Evolutionary conservation across 2,113 vertebrate species (phyloP), one percentile per base, ranked within the genome.

Genomic region (Saguinus imperator): DNA sequence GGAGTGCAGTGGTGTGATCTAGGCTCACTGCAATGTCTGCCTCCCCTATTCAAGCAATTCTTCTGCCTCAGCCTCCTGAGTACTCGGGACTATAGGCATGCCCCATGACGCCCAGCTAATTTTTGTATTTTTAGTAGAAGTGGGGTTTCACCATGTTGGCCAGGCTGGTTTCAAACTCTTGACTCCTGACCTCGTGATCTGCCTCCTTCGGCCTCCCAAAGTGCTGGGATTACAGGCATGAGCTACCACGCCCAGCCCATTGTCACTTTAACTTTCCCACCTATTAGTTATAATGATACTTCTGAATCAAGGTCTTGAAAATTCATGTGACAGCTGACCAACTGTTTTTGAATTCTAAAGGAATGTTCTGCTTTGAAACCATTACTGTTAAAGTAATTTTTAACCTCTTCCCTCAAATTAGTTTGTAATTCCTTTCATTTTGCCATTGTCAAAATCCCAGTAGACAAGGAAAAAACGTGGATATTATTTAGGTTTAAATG

Each of bases 301-400:
- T 96, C 84, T 68, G 50, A 95, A 89, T 89, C 87, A 91, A 92
- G 75, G 12, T 91, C 76, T 94, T 45, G 8, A 72, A 89, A 91
- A 92, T 95, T 92, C 35, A 61, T 64, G 20, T 75, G 87, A 88
- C 72, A 92, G 55, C 76, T 88, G 73, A 73, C 84, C 89, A 94
- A 57, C 96, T 96, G 55, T 92, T 94, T 90, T 91, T 93, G 58
- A 86, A 97, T 95, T 97, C 61, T 79, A 57, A 89, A 94, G 29
- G 50, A 58, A 37, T 55, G 5, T 94, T 97, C 58, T 92, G 37
- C 64, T 94, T 81, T 37, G 12, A 82, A 91, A 57, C 66, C 50
- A n/a, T 96, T 92, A 87, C 29, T 77, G 23, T 96, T 95, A 40
- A 91, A 84, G 48, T 89, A 90, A 79, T 89, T 97, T 96, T 94